Evolutionary conservation across 2,888 invertebrate genomes (phyloP).

Genomic region (Agriopis marginaria): DNA sequence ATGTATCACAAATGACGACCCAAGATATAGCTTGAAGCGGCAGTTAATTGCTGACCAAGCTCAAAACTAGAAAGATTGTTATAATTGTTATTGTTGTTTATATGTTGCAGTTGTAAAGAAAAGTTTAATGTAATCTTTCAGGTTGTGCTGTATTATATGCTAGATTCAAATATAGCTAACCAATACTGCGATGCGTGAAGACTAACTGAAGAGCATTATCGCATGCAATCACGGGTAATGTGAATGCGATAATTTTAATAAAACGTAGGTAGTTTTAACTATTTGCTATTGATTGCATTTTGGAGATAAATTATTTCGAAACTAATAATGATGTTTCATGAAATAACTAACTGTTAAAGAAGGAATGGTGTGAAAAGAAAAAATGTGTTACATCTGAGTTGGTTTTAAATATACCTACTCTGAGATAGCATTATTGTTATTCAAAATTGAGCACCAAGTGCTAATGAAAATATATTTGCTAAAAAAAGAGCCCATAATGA

Average conservation of each 20-base stretch:
- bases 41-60: no score
- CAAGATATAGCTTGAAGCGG: no score
- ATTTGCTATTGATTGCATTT: constrained; percentile 42
- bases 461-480: constrained; percentile 14
- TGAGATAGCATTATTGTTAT: background rate
- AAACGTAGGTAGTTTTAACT: constrained; percentile 19
- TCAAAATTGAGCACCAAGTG: constrained; percentile 19
- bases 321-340: constrained; percentile 6
- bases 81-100: no score
- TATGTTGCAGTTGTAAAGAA: no score
- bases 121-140: background rate
- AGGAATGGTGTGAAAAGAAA: constrained; percentile 1
- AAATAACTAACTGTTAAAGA: constrained; percentile 8
- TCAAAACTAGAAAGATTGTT: no score
- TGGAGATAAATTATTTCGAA: constrained; percentile 23
- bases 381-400: no score
- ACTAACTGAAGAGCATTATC: constrained; percentile 31
- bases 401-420: background rate
- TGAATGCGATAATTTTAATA: constrained; percentile 23
- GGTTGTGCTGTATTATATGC: constrained; percentile 16
- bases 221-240: constrained; percentile 2
- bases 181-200: constrained; percentile 24
- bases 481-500: constrained; percentile 2
- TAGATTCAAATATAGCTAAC: constrained; percentile 18
- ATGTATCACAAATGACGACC: no score